These are phyloP conservation scores for Gallinago nigripennis DNA, from an alignment of 2,797 vertebrate genomes.

Conservation along the genomic window DNA sequence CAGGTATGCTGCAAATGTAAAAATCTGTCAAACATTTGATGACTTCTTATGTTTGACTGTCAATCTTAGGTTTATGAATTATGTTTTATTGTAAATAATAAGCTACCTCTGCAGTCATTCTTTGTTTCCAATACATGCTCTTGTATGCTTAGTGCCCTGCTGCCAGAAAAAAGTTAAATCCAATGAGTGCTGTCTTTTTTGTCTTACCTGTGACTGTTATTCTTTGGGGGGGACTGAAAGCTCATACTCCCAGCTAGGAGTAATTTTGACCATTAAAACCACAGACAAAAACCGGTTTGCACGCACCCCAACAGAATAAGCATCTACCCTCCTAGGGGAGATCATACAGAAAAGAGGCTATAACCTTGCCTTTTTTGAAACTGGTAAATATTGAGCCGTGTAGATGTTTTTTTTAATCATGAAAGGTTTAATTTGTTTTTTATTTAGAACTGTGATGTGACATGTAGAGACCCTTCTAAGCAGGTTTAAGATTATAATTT, in stretches of 20 bases:
- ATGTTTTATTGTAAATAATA: background rate
- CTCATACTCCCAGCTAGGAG: background rate
- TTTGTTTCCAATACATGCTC: background rate
- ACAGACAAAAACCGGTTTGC: rapidly evolving
- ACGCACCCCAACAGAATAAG: background rate
- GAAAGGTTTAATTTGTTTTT: background rate
- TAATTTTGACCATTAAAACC: background rate
- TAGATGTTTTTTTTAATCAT: background rate
- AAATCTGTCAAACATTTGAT: background rate
- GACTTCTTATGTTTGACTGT: background rate
- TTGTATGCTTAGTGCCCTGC: background rate
- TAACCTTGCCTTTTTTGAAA: background rate
- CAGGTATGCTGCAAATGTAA: conserved; percentile 80
- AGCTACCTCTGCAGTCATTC: background rate
- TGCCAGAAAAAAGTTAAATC: background rate
- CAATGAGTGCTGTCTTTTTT: background rate
- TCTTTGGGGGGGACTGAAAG: background rate
- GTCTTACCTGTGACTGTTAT: background rate
- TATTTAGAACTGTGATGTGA: background rate
- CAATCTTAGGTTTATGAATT: background rate
- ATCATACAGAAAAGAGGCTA: background rate
- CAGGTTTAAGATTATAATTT: background rate
- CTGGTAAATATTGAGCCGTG: background rate
- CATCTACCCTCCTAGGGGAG: background rate
- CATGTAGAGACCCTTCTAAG: background rate